Conservation (phyloP, 30 jellyfish, hydroid and myxozoan species). For the Aurelia aurita complex sp. Pacific region DNA sequence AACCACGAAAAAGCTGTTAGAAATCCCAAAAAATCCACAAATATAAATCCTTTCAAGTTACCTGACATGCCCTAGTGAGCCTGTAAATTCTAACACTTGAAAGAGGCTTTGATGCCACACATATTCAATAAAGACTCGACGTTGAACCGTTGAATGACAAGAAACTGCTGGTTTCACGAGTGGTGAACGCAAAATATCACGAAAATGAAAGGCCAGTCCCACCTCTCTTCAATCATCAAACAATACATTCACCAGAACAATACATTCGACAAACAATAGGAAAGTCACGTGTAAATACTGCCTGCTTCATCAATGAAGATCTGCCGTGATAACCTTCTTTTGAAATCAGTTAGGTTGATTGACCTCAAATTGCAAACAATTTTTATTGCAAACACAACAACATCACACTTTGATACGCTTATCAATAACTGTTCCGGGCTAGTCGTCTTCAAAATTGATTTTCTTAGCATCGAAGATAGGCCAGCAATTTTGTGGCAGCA, state of each 20-base stretch:
- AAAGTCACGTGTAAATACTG: too few species aligned
- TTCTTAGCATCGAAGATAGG: not conserved
- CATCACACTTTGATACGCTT: not conserved
- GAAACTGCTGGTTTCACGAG: constrained; percentile 9
- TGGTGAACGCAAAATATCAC: constrained; percentile 1
- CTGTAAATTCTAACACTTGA: constrained; percentile 1
- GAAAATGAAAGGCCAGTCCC: not conserved
- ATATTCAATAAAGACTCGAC: not conserved
- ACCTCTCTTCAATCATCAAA: too few species aligned
- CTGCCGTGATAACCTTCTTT: not conserved
- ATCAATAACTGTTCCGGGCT: constrained; percentile 18
- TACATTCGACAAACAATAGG: too few species aligned
- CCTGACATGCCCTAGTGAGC: constrained; percentile 5
- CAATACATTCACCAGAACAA: too few species aligned
- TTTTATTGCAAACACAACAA: constrained; percentile 9
- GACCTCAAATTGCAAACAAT: constrained; percentile 20
- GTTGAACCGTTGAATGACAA: not conserved
- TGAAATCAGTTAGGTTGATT: constrained; percentile 9
- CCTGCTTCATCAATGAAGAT: too few species aligned
- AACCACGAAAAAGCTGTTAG: constrained; percentile 2
- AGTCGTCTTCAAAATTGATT: not conserved
- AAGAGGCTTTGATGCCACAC: not conserved
- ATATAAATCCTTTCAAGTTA: not conserved
- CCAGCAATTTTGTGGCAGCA: constrained; percentile 2
- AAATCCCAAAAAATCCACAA: constrained; percentile 4